Percentiles rank a stretch among this genome's conserved stretches.
Conservation (phyloP, 2,797 vertebrate species). For the Fringilla coelebs region DNA sequence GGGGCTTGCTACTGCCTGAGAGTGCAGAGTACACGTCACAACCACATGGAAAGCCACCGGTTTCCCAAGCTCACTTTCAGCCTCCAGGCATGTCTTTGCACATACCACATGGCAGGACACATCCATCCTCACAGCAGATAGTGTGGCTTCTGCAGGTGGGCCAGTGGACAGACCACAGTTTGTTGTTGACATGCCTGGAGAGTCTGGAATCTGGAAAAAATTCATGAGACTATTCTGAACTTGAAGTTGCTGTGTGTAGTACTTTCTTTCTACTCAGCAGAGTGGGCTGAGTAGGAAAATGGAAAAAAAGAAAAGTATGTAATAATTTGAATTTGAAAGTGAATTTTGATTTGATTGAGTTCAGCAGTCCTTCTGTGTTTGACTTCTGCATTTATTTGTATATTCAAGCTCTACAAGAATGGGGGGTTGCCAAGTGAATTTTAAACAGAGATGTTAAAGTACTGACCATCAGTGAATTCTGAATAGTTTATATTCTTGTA, state of each 20-base stretch:
- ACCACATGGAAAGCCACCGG: not conserved
- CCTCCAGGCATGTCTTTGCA: not conserved
- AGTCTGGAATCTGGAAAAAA: not conserved
- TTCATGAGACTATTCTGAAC: not conserved
- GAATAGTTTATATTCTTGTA: not conserved
- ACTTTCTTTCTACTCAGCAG: not conserved
- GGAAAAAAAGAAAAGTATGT: not conserved
- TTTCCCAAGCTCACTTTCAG: not conserved
- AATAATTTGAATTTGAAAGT: conserved; percentile 29
- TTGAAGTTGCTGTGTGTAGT: not conserved
- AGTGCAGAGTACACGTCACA: fast-evolving
- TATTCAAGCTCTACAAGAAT: not conserved
- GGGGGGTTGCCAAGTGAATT: not conserved
- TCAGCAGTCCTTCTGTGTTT: not conserved
- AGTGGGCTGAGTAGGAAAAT: not conserved
- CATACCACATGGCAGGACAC: fast-evolving
- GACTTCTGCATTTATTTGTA: conserved; percentile 34
- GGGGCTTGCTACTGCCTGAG: not conserved
- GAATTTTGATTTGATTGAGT: conserved; percentile 27
- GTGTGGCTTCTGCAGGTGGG: not conserved
- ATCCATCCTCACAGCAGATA: fast-evolving
- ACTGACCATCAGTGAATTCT: not conserved
- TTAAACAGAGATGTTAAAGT: not conserved
- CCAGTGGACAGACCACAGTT: not conserved
- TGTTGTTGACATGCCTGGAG: not conserved